Base-by-base conservation (phyloP, 2,113 vertebrate genomes). In the Trichomycterus rosablanca region DNA sequence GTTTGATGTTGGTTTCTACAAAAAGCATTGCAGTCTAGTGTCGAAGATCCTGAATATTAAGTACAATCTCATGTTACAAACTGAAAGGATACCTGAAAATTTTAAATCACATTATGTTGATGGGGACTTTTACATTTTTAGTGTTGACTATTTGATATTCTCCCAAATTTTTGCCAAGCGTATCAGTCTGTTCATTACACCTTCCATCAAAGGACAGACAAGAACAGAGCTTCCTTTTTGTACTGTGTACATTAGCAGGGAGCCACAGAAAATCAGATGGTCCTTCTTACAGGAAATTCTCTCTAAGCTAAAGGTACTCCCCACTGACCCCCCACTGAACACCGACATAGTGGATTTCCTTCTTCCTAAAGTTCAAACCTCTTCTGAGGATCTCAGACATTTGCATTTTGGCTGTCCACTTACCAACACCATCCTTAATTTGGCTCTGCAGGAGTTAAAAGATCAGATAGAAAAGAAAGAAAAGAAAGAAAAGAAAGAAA, bases 321-420 rank as follows among this genome's bases (percentile, higher is more conserved):
- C 14, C 12, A 32, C n/a, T n/a, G n/a, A 19, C 3, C 50, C 22
- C 2, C 59, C 59, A 23, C 35, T 3, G 1, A 37, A 63, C 37
- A 44, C 57, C 26, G 16, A n/a, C 8, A 24, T 68, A 49, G 6
- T 57, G 26, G 7, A 15, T 10, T 32, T 15, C 14, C 43, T 63
- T 11, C 66, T 57, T 35, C 37, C 24, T 32, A 28, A 26, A 26
- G 45, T 6, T 20, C 24, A 1, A 12, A 5, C 4, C 1, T 4
- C 12, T 16, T 23, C 7, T 24, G 40, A 16, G 14, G 1, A 37
- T 18, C 49, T 60, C 7, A 60, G 22, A 40, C 1, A 3, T n/a
- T 23, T 55, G 14, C 19, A 14, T 5, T 8, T 24, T 4, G 39
- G 30, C n/a, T 70, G 73, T 65, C 68, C 40, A 15, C 45, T 58